phyloP scores from a whole-genome alignment of 2,797 vertebrate species.

The Netta rufina region DNA sequence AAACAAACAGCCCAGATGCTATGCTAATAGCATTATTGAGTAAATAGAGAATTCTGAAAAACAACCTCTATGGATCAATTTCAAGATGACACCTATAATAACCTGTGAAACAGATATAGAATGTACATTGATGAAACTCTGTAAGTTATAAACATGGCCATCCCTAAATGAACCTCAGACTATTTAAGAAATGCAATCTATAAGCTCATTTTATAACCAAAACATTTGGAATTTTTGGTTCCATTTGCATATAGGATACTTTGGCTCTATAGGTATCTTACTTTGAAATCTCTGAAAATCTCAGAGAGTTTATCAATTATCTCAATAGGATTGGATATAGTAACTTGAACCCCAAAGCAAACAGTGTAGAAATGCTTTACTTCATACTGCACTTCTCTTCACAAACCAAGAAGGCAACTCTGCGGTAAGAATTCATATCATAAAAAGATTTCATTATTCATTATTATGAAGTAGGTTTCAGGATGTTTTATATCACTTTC shows the following conservation, averaged over 20 bases:
- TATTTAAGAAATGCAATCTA: not conserved
- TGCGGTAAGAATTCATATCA: not conserved
- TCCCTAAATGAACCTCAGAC: not conserved
- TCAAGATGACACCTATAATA: not conserved
- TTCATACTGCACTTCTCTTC: not conserved
- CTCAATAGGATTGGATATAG: not conserved
- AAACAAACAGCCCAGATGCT: not conserved
- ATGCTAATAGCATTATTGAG: not conserved
- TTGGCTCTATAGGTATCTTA: not conserved
- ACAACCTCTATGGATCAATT: not conserved
- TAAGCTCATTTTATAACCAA: not conserved
- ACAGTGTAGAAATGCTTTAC: not conserved
- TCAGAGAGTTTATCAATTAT: not conserved
- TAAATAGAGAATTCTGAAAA: not conserved
- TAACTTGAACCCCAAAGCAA: not conserved
- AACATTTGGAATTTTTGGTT: not conserved
- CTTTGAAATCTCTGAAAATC: not conserved
- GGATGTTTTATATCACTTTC: not conserved
- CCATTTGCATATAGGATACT: not conserved
- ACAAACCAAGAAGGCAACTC: not conserved
- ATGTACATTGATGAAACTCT: not conserved
- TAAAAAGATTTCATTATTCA: not conserved
- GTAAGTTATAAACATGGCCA: not conserved
- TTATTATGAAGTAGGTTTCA: not conserved
- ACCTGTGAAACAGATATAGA: not conserved